These are phyloP conservation scores for Ceratothoa steindachneri DNA, from an alignment of 2,888 invertebrate species.

Conservation along the genomic window DNA sequence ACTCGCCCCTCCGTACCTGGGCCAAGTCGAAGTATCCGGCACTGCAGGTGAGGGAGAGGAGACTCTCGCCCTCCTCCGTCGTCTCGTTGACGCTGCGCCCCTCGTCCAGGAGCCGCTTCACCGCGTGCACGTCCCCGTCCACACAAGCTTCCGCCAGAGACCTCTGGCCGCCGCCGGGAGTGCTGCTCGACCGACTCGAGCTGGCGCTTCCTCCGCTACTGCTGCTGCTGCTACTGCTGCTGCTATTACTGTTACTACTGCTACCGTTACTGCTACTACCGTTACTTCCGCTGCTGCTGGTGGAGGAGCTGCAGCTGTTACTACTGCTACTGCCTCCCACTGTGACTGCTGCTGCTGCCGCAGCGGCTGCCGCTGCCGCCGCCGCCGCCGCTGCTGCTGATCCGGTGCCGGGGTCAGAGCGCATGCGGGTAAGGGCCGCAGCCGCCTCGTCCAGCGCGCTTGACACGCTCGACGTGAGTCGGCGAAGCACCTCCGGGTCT, in stretches of 20 bases:
- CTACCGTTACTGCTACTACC: slow-evolving; percentile 25
- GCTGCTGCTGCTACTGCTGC: not conserved
- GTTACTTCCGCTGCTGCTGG: slow-evolving; percentile 32
- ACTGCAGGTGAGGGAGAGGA: slow-evolving; percentile 91
- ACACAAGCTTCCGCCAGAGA: slow-evolving; percentile 88
- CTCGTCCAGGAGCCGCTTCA: slow-evolving; percentile 73
- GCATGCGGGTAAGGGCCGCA: slow-evolving; percentile 91
- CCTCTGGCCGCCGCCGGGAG: slow-evolving; percentile 51
- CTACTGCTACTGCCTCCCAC: slow-evolving; percentile 33
- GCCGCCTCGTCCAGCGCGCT: slow-evolving; percentile 96
- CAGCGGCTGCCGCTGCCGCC: slow-evolving; percentile 35
- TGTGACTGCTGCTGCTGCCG: slow-evolving; percentile 32
- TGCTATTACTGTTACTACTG: not conserved
- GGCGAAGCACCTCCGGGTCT: slow-evolving; percentile 80
- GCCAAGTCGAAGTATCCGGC: slow-evolving; percentile 96
- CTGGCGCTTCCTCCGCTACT: not conserved
- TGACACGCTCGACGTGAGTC: slow-evolving; percentile 81
- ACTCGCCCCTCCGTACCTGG: slow-evolving; percentile 71
- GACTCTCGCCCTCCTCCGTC: slow-evolving; percentile 93
- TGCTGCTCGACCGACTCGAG: not conserved
- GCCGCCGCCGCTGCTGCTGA: slow-evolving; percentile 41
- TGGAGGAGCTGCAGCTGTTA: slow-evolving; percentile 40
- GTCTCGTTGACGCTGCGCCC: slow-evolving; percentile 88
- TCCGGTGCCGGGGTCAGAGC: slow-evolving; percentile 71
- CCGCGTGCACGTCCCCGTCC: slow-evolving; percentile 89